Percentiles rank a stretch among this genome's conserved stretches.
Evolutionary conservation across 2,888 invertebrate species (phyloP).

Genomic region (Meteorus colon): DNA sequence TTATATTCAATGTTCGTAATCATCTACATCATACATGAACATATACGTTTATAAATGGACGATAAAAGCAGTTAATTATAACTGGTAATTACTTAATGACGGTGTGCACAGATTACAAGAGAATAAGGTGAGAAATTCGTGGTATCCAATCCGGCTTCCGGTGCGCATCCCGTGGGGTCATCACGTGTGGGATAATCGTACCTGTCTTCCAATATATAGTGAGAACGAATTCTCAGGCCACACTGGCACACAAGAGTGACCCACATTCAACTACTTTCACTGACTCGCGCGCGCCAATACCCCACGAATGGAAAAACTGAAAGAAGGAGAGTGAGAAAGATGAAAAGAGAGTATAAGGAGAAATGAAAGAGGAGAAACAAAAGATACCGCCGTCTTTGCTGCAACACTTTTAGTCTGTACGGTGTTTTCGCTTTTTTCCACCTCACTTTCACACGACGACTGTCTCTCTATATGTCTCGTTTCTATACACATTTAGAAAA

Average conservation of each 20-base stretch:
- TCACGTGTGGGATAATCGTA: constrained; percentile 41
- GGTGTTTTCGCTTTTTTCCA: constrained; percentile 27
- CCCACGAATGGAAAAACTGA: constrained; percentile 41
- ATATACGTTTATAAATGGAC: constrained; percentile 1
- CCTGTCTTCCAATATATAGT: constrained; percentile 34
- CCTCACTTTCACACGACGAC: constrained; percentile 32
- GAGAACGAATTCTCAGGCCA: constrained; percentile 46
- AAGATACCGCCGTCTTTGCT: constrained; percentile 36
- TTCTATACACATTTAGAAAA: constrained; percentile 24
- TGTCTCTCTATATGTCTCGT: constrained; percentile 18
- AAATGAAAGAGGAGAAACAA: constrained; percentile 37
- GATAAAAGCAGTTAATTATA: constrained; percentile 23
- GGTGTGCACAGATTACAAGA: constrained; percentile 27
- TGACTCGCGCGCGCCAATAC: constrained; percentile 47
- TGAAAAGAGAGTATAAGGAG: constrained; percentile 29
- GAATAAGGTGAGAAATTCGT: constrained; percentile 36
- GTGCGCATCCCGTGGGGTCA: constrained; percentile 41
- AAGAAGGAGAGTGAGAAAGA: constrained; percentile 33
- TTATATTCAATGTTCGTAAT: neutral
- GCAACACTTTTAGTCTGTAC: constrained; percentile 27
- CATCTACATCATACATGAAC: neutral
- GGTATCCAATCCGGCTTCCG: constrained; percentile 28
- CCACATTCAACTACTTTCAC: constrained; percentile 59
- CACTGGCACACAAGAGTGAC: constrained; percentile 53
- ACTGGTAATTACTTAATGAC: constrained; percentile 35